Percentiles rank a stretch among this genome's conserved stretches.
Evolutionary conservation across 2,797 vertebrate species (phyloP).

Genomic region (Pseudochirops corinnae): DNA sequence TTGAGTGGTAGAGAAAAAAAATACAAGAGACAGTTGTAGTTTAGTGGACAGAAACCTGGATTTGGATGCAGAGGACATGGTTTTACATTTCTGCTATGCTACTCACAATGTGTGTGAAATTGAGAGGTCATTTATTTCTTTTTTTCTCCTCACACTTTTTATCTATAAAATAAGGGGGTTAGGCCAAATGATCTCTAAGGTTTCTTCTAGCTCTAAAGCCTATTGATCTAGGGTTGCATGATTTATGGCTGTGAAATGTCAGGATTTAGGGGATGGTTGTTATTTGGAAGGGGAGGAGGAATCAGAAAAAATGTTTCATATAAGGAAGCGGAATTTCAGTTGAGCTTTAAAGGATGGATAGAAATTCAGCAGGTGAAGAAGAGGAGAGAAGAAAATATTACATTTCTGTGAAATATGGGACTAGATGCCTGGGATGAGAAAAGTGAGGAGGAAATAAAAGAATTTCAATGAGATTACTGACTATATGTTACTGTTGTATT

Average conservation of each 20-base stretch:
- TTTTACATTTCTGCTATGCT: background rate
- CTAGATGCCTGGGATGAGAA: background rate
- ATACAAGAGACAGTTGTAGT: background rate
- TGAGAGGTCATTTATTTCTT: background rate
- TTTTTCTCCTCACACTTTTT: background rate
- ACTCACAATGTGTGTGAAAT: background rate
- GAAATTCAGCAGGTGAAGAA: too few relatives aligned
- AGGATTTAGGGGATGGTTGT: background rate
- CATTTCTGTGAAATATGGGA: background rate
- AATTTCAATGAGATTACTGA: background rate
- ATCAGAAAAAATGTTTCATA: background rate
- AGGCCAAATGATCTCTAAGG: background rate
- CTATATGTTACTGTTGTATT: background rate
- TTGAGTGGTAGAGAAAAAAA: background rate
- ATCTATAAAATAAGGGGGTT: background rate
- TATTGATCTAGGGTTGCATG: background rate
- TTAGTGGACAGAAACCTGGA: background rate
- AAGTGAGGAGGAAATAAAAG: background rate
- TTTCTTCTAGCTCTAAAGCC: background rate
- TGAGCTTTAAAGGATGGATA: background rate
- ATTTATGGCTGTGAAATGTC: background rate
- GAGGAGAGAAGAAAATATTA: background rate
- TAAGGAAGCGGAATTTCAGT: background rate
- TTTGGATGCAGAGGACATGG: background rate
- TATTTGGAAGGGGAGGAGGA: background rate